Evolutionary conservation across 92 coral and sea anemone species (phyloP).

Genomic region (Isaurus tuberculatus): DNA sequence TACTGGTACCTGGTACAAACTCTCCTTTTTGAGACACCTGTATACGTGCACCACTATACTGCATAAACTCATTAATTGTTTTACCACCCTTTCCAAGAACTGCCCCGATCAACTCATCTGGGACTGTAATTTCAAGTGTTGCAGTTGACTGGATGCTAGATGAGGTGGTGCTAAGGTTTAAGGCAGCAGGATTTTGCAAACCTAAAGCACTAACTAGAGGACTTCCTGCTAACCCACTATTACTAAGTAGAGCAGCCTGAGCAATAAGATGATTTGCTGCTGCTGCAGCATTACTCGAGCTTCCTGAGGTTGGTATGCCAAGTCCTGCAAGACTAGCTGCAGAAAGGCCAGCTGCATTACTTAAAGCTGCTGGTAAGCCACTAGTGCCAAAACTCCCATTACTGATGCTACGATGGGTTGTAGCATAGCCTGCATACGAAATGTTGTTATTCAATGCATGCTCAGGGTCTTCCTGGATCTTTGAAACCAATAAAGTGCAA

Average conservation of each 20-base stretch:
- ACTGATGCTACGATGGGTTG: conserved; percentile 44
- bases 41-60: conserved; percentile 95
- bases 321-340: conserved; percentile 86
- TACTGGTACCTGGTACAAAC: conserved; percentile 94
- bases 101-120: conserved; percentile 96
- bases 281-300: conserved; percentile 59
- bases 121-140: conserved; percentile 95
- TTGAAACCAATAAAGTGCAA: conserved; percentile 85
- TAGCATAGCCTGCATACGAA: conserved; percentile 80
- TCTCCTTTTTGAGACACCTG: conserved; percentile 99
- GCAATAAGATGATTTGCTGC: conserved; percentile 88
- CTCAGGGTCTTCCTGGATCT: conserved; percentile 98
- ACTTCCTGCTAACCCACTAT: conserved; percentile 76
- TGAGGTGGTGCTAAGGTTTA: conserved; percentile 68
- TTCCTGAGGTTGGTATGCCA: conserved; percentile 77
- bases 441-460: conserved; percentile 96
- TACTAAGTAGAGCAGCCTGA: conserved; percentile 93
- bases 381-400: conserved; percentile 63
- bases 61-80: conserved; percentile 97
- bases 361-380: conserved; percentile 30
- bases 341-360: conserved; percentile 66
- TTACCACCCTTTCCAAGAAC: conserved; percentile 97
- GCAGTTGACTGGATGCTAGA: conserved; percentile 93
- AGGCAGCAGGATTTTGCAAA: conserved; percentile 70
- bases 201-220: conserved; percentile 82